Percentiles rank a stretch among this genome's conserved stretches.
Conservation (phyloP, 2,888 invertebrate species). For the Ferdinandea cuprea region DNA sequence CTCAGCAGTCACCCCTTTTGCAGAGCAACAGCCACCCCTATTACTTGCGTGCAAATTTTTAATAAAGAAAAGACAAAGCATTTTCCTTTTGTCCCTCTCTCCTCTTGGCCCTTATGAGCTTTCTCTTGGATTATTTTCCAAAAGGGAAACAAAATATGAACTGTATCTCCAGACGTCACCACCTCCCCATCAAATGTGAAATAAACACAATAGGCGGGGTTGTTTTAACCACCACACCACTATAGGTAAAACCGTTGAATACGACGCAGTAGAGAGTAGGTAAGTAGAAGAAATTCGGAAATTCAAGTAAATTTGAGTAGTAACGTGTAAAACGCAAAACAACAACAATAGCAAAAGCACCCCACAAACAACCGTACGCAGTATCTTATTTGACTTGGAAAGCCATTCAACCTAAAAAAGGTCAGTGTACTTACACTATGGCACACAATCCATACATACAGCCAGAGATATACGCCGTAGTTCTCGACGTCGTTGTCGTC, state of each 20-base stretch:
- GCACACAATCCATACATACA: constrained; percentile 47
- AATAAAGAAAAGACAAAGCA: constrained; percentile 63
- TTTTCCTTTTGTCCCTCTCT: constrained; percentile 22
- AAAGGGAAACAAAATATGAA: constrained; percentile 16
- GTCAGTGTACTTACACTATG: constrained; percentile 73
- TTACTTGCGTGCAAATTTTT: constrained; percentile 65
- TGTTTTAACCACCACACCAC: background rate
- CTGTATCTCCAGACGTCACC: constrained; percentile 16
- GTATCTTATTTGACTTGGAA: constrained; percentile 64
- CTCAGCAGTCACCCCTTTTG: constrained; percentile 46
- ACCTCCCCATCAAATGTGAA: constrained; percentile 7
- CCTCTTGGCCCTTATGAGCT: constrained; percentile 23
- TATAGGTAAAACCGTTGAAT: background rate
- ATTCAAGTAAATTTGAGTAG: constrained; percentile 59
- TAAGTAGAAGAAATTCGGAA: constrained; percentile 40
- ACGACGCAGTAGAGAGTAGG: constrained; percentile 32
- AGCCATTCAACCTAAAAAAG: constrained; percentile 74
- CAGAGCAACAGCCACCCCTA: constrained; percentile 51
- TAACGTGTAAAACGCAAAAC: constrained; percentile 57
- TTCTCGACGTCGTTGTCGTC: constrained; percentile 21
- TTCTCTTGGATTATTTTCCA: constrained; percentile 24
- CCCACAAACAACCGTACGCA: constrained; percentile 63
- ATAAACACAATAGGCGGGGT: background rate
- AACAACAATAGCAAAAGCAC: constrained; percentile 4
- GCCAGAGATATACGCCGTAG: constrained; percentile 39